phyloP scores from a whole-genome alignment of 2,888 invertebrate species.

The Scaptomyza polygonia region DNA sequence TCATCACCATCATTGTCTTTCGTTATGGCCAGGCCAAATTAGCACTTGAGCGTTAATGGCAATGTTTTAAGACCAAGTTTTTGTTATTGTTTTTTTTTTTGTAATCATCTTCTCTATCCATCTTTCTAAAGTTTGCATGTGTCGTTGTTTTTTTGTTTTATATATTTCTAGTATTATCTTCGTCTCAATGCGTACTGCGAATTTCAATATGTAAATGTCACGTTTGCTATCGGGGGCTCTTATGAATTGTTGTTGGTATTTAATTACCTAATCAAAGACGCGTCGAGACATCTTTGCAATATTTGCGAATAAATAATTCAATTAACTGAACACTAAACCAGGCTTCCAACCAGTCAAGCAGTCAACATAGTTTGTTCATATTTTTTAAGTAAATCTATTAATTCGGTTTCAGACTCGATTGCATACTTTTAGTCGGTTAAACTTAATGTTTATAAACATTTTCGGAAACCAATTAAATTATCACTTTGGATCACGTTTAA shows the following conservation, averaged over 20 bases:
- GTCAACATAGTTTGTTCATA: neutral
- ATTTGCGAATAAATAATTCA: constrained; percentile 10
- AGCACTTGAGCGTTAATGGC: constrained; percentile 78
- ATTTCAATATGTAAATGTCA: constrained; percentile 61
- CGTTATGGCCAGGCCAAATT: constrained; percentile 67
- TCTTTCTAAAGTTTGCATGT: neutral
- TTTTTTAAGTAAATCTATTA: neutral
- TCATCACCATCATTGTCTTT: constrained; percentile 23
- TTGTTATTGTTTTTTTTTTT: neutral
- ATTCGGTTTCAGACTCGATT: neutral
- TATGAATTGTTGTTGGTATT: constrained; percentile 5
- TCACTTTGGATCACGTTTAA: neutral
- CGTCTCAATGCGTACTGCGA: neutral
- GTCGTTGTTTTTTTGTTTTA: neutral
- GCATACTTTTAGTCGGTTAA: constrained; percentile 50
- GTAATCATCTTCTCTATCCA: neutral
- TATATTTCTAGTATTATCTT: neutral
- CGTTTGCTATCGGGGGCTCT: constrained; percentile 16
- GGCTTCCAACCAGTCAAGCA: constrained; percentile 1
- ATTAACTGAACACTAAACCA: constrained; percentile 6
- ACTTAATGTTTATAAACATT: constrained; percentile 1
- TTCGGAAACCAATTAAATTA: neutral
- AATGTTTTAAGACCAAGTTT: constrained; percentile 63
- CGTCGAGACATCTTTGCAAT: neutral
- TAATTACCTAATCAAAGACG: constrained; percentile 5